Conservation (phyloP, 2,888 invertebrate species). For the Nomada ruficornis region DNA sequence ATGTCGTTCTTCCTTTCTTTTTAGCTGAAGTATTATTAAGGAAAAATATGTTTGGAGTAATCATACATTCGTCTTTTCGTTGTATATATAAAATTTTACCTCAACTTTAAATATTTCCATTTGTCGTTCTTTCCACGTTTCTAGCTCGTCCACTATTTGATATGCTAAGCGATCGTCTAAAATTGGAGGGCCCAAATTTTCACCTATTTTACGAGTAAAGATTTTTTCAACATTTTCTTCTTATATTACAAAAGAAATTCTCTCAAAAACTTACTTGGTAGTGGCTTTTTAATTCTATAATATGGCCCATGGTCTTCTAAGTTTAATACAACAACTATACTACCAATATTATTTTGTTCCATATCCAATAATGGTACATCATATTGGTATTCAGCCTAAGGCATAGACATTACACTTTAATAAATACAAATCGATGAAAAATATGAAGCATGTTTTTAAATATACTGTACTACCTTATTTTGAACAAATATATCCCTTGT, state of each 20-base stretch:
- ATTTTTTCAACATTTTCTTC: neutral
- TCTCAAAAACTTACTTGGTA: slow-evolving; percentile 63
- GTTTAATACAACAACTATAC: slow-evolving; percentile 72
- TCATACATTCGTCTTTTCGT: neutral
- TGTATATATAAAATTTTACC: slow-evolving; percentile 78
- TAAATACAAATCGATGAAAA: neutral
- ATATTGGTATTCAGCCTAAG: slow-evolving; percentile 73
- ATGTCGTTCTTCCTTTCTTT: slow-evolving; percentile 87
- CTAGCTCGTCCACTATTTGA: slow-evolving; percentile 88
- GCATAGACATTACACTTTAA: slow-evolving; percentile 15
- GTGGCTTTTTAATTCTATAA: slow-evolving; percentile 69
- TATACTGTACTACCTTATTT: slow-evolving; percentile 70
- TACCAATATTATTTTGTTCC: slow-evolving; percentile 74
- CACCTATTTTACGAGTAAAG: slow-evolving; percentile 60
- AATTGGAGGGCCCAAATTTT: slow-evolving; percentile 80
- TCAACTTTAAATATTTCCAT: slow-evolving; percentile 87
- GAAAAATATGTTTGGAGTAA: slow-evolving; percentile 4
- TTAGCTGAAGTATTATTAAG: slow-evolving; percentile 82
- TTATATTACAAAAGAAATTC: neutral
- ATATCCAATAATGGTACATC: slow-evolving; percentile 74
- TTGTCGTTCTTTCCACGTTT: slow-evolving; percentile 90
- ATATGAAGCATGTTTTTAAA: neutral
- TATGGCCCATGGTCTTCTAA: slow-evolving; percentile 80
- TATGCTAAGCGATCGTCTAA: slow-evolving; percentile 82
- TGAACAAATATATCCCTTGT: slow-evolving; percentile 74